Evolutionary conservation across 2,888 invertebrate genomes (phyloP).

Genomic region (Troglohyphantes excavatus): DNA sequence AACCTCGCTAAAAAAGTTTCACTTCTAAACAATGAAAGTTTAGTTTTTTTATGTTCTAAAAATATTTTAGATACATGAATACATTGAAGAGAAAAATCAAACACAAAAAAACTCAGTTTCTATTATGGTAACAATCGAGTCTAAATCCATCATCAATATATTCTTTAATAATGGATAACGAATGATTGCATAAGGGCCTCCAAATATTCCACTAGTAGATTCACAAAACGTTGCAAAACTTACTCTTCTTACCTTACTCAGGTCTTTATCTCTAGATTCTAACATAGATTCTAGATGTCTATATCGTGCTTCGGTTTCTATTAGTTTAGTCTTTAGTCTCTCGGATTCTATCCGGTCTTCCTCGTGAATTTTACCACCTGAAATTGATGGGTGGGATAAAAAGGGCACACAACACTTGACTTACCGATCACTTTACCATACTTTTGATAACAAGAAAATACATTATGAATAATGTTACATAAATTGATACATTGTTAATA

Average conservation of each 20-base stretch:
- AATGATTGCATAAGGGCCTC: background rate
- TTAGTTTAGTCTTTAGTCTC: constrained; percentile 82
- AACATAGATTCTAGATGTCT: constrained; percentile 84
- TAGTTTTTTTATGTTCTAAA: too few relatives aligned
- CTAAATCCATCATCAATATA: background rate
- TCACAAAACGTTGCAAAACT: background rate
- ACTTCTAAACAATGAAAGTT: too few relatives aligned
- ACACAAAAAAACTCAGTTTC: too few relatives aligned
- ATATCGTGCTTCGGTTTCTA: constrained; percentile 83
- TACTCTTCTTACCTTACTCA: constrained; percentile 81
- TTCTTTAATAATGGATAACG: background rate
- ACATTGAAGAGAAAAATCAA: too few relatives aligned
- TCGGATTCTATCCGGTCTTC: constrained; percentile 84
- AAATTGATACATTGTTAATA: too few relatives aligned
- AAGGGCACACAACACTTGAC: too few relatives aligned
- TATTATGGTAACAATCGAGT: too few relatives aligned
- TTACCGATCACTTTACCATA: too few relatives aligned
- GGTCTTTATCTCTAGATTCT: constrained; percentile 84
- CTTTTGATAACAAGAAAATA: background rate
- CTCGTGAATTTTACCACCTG: constrained; percentile 84
- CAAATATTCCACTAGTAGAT: background rate
- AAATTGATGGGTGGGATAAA: background rate
- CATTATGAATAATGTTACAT: background rate
- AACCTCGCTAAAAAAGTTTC: too few relatives aligned
- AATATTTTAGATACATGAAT: too few relatives aligned